Conservation (phyloP, 2,797 vertebrate genomes). For the Phrynocephalus vlangalii region DNA sequence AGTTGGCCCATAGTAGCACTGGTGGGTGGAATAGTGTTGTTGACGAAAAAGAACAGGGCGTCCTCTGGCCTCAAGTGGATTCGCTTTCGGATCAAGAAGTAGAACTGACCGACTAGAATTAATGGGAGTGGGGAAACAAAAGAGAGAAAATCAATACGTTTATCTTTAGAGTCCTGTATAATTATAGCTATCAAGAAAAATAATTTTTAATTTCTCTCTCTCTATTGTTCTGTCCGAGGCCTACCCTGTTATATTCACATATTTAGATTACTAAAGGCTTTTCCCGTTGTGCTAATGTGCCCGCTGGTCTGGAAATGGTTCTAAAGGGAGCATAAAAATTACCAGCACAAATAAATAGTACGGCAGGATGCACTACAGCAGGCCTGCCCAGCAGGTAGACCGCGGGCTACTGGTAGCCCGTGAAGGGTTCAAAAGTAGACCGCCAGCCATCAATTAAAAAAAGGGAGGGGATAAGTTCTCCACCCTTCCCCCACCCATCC, state of each 20-base stretch:
- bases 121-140: constrained; percentile 20
- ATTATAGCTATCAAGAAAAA: background rate
- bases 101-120: constrained; percentile 91
- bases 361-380: background rate
- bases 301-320: too few relatives aligned
- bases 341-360: background rate
- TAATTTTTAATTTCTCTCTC: background rate
- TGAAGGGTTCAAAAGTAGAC: too few relatives aligned
- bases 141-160: background rate
- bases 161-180: background rate
- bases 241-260: background rate
- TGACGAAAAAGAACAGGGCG: constrained; percentile 98
- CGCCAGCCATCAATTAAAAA: too few relatives aligned
- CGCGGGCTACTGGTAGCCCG: too few relatives aligned
- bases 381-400: too few relatives aligned
- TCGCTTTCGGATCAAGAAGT: constrained; percentile 96
- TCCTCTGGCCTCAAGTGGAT: constrained; percentile 96
- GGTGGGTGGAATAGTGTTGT: constrained; percentile 96
- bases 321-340: background rate
- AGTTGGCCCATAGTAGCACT: constrained; percentile 95
- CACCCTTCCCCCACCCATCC: too few relatives aligned
- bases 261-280: background rate
- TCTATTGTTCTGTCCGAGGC: background rate
- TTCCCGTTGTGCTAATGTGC: background rate
- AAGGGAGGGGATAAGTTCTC: too few relatives aligned